Evolutionary conservation across 2,888 invertebrate genomes (phyloP).

Genomic region (Rhyacophila evoluta): DNA sequence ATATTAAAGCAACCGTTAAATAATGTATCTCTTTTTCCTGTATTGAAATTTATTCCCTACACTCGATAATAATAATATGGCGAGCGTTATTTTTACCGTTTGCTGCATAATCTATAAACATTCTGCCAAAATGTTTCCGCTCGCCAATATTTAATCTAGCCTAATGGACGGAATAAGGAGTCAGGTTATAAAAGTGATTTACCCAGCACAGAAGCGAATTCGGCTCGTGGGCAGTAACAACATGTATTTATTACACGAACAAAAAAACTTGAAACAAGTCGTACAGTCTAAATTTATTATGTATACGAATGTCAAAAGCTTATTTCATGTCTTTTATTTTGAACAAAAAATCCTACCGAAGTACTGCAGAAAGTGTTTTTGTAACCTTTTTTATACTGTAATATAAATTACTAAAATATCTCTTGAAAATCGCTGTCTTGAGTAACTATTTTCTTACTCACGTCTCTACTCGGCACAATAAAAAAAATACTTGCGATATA

Average conservation of each 20-base stretch:
- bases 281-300: background rate
- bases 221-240: background rate
- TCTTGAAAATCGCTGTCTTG: too few species aligned
- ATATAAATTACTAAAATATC: too few species aligned
- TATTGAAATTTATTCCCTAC: background rate
- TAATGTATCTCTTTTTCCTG: background rate
- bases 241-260: background rate
- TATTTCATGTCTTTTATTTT: background rate
- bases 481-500: too few species aligned
- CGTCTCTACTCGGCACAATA: too few species aligned
- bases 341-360: too few species aligned
- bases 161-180: constrained; percentile 34
- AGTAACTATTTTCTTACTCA: too few species aligned
- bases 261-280: background rate
- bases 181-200: constrained; percentile 21
- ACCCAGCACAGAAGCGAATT: background rate
- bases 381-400: too few species aligned
- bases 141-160: constrained; percentile 44
- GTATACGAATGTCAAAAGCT: background rate
- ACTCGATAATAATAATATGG: background rate
- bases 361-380: too few species aligned
- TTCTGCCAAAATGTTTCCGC: constrained; percentile 31
- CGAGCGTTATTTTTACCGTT: background rate
- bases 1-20: background rate
- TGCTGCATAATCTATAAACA: background rate